Evolutionary conservation across 53 echinoderm and acorn worm species (phyloP), one percentile per base, ranked within the genome.

Genomic region (Paelopatides confundens): DNA sequence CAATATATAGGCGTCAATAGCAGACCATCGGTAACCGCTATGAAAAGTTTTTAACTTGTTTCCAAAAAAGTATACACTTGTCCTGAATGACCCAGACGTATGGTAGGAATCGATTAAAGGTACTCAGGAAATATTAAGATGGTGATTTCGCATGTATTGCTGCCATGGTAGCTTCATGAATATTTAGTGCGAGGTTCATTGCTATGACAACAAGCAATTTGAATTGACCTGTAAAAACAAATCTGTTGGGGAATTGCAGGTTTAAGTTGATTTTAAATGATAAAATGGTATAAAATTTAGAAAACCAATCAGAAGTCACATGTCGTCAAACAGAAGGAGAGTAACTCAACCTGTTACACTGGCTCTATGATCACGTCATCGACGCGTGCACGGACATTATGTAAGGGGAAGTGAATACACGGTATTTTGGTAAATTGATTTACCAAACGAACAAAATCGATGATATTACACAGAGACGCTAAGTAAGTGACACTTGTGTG

Each of bases 51-150:
- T 46, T 27, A 39, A n/a, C 47, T 74, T 68, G 18, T 68, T 3
- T 48, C 9, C 9, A 48, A 48, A 54, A 58, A 58, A 58, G n/a
- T 74, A 26, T 74, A 74, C 74, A 39, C 40, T 74, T 74, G 74
- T 40, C 74, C 74, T 46, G 40, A 35, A 35, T 74, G 74, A 74
- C 74, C 74, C 74, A 74, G 74, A 74, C 74, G 21, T 39, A 39
- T 74, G 40, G 74, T 74, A 39, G 13, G 39, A 74, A 74, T 39
- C 74, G 74, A 74, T 74, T 74, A 74, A 40, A 28, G 40, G 24
- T 46, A 46, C 74, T 74, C 74, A 74, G 74, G 74, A 74, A 74
- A 28, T 74, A 39, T 26, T 74, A 74, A 74, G 74, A 74, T 40
- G 74, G 74, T 58, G 58, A 21, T 58, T 58, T 58, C 18, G 17